Evolutionary conservation across 2,797 vertebrate genomes (phyloP).

Genomic region (Sibirionetta formosa): DNA sequence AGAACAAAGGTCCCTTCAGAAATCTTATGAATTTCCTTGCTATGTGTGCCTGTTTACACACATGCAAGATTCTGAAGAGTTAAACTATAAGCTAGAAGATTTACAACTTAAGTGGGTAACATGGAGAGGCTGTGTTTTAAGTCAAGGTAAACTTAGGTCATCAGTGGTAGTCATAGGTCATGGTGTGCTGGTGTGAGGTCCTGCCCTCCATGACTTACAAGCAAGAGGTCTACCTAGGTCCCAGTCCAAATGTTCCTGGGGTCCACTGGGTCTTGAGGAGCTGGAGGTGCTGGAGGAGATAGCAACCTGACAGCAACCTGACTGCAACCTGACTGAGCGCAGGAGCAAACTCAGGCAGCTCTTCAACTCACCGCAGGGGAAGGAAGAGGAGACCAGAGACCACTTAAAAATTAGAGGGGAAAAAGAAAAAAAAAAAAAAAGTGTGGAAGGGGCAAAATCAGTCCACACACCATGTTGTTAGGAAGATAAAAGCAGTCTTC

Average conservation of each 20-base stretch:
- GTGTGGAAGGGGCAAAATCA: not conserved
- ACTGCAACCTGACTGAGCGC: not conserved
- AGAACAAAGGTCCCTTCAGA: not conserved
- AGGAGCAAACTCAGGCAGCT: not conserved
- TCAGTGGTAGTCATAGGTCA: fast-evolving
- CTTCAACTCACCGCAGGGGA: fast-evolving
- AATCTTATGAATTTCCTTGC: not conserved
- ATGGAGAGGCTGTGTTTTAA: not conserved
- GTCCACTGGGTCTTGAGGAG: fast-evolving
- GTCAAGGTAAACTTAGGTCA: not conserved
- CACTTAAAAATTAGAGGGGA: fast-evolving
- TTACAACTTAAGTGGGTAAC: not conserved
- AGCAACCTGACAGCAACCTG: not conserved
- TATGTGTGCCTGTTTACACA: not conserved
- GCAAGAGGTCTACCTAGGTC: not conserved
- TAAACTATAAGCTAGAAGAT: not conserved
- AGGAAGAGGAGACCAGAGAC: not conserved
- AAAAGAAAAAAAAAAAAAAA: not conserved
- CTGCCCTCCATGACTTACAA: not conserved
- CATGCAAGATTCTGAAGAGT: not conserved
- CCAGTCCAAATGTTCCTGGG: not conserved
- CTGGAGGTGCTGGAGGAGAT: not conserved
- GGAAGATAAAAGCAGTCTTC: not conserved
- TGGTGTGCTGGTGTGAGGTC: not conserved
- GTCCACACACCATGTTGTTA: fast-evolving